phyloP scores from a whole-genome alignment of 2,113 vertebrate species.

The Narcine bancroftii region DNA sequence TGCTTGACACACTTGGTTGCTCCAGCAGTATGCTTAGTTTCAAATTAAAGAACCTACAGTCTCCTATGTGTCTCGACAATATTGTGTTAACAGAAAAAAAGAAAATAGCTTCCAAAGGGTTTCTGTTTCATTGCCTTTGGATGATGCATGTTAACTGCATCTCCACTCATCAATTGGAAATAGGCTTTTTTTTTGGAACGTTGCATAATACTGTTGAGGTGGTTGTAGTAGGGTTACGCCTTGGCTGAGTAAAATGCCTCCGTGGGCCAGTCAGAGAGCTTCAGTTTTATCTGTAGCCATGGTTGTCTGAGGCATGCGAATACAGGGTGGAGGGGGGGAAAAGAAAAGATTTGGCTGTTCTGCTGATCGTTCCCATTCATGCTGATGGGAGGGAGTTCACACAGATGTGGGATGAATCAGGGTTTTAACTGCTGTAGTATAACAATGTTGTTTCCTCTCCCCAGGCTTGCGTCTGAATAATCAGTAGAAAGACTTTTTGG shows the following conservation, averaged over 20 bases:
- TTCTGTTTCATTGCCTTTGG: not conserved
- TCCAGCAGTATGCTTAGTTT: too few relatives aligned
- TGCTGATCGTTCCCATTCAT: not conserved
- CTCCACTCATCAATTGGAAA: not conserved
- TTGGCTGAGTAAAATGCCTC: not conserved
- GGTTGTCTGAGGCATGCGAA: not conserved
- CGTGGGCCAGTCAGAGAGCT: not conserved
- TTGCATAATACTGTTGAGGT: not conserved
- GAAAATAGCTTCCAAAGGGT: not conserved
- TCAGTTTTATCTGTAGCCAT: not conserved
- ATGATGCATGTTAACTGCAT: not conserved
- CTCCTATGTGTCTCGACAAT: too few relatives aligned
- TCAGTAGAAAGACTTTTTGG: not conserved
- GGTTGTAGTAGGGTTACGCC: not conserved
- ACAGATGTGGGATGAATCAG: not conserved
- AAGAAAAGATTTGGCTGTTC: not conserved
- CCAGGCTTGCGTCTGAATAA: not conserved
- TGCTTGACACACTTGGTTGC: too few relatives aligned
- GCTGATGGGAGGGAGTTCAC: not conserved
- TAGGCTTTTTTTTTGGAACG: not conserved
- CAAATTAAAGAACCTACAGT: too few relatives aligned
- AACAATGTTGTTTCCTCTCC: too few relatives aligned
- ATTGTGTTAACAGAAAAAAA: not conserved
- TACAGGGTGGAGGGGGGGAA: too few relatives aligned
- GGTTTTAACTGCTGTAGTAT: not conserved